These are phyloP conservation scores for Cochlearius cochlearius DNA, from an alignment of 2,113 vertebrate species.

Conservation along the genomic window DNA sequence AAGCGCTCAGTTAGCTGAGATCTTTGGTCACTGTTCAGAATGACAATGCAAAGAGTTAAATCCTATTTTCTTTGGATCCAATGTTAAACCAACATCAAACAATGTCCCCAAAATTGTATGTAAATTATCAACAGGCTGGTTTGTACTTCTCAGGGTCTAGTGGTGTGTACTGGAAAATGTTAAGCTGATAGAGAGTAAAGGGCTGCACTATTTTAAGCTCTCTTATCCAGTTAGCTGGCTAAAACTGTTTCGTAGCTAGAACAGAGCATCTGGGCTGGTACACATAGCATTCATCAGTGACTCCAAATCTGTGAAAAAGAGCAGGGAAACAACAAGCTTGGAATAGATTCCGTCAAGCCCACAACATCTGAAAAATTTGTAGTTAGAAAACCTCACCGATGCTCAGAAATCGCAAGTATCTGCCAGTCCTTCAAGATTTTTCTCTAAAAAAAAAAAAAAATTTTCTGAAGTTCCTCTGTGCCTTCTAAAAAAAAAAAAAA, in stretches of 20 bases:
- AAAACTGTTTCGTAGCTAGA: constrained; percentile 67
- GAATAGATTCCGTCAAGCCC: constrained; percentile 63
- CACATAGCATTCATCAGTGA: constrained; percentile 53
- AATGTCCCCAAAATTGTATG: not conserved
- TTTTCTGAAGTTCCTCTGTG: constrained; percentile 58
- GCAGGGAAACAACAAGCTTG: constrained; percentile 53
- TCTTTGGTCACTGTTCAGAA: not conserved
- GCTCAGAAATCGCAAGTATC: constrained; percentile 53
- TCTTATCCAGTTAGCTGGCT: constrained; percentile 72
- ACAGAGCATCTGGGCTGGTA: constrained; percentile 53
- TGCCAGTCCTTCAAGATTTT: constrained; percentile 48
- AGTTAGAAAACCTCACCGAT: constrained; percentile 47
- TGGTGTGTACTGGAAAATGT: constrained; percentile 58
- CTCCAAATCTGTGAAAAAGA: constrained; percentile 52
- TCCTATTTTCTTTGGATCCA: not conserved
- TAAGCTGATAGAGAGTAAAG: constrained; percentile 71
- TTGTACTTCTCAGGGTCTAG: constrained; percentile 6
- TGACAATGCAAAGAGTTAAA: not conserved
- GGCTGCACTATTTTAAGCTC: constrained; percentile 69
- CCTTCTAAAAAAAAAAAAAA: constrained; percentile 21
- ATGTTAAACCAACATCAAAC: constrained; percentile 3
- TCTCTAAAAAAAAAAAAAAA: constrained; percentile 18
- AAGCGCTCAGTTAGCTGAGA: not conserved
- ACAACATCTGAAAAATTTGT: constrained; percentile 65
- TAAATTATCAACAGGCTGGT: constrained; percentile 19